A percentile compares a stretch with the other conserved stretches of the same genome.
phyloP scores from a whole-genome alignment of 1,140 invertebrate genomes.

The Eriosoma lanigerum region DNA sequence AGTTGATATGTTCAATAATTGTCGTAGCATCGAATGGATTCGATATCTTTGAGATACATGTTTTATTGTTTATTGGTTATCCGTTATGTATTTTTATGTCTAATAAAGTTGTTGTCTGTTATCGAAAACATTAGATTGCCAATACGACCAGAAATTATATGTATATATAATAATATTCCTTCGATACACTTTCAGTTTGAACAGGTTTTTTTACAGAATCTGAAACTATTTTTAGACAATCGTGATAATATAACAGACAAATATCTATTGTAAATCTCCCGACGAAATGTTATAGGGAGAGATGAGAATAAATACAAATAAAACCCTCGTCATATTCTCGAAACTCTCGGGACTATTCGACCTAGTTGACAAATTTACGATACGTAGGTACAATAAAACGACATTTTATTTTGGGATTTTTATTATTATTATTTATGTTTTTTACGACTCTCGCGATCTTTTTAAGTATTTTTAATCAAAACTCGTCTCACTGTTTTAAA shows the following conservation, averaged over 20 bases:
- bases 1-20: no score
- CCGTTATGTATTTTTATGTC: no score
- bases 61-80: no score
- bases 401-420: neutral
- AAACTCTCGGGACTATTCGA: neutral
- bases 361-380: constrained; percentile 5
- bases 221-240: constrained; percentile 7
- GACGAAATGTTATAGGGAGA: neutral
- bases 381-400: neutral
- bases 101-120: no score
- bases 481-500: neutral
- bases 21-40: no score
- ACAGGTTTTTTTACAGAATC: constrained; percentile 2
- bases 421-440: constrained; percentile 8
- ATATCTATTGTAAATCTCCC: neutral
- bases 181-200: neutral
- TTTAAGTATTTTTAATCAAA: neutral
- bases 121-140: no score
- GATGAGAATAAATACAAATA: constrained; percentile 22
- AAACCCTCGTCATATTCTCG: constrained; percentile 7
- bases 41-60: no score
- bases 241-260: neutral
- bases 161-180: neutral
- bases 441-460: neutral
- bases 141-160: neutral